Evolutionary conservation across 2,888 invertebrate genomes (phyloP), one percentile per base, ranked within the genome.

Genomic region (Dasysyrphus tricinctus): DNA sequence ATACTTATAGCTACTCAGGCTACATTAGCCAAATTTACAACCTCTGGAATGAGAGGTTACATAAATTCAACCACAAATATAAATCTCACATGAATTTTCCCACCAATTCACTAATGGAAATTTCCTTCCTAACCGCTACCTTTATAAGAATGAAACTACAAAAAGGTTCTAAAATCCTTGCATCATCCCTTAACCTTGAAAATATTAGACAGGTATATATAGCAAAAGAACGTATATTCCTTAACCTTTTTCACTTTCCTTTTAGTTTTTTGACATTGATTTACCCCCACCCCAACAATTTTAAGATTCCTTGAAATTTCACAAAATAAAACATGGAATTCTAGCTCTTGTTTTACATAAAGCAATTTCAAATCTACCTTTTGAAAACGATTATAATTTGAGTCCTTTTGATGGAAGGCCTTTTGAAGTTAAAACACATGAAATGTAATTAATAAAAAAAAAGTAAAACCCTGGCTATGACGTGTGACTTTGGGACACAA

Each of bases 91-190:
- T 19, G 19, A 16, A 37, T 59, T 59, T 59, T 16, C 7, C n/a
- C 37, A 19, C 16, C 57, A 37, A 59, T 37, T 59, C 37, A 19
- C 34, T 59, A 59, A 59, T 59, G 57, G 37, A 59, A 37, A 37
- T 59, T n/a, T n/a, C n/a, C 19, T 8, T 11, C 11, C 2, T 59
- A 11, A 1, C 1, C 32, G 0, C 7, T 19, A 59, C 11, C 12
- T 11, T 6, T 6, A n/a, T n/a, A 37, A 5, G n/a, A 32, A 57
- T 19, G 57, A 37, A 1, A 16, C 16, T 5, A 16, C 11, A 37
- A 34, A 37, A 5, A 19, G 19, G 19, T 32, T 19, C 16, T 12
- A 11, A 16, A 12, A 59, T 16, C 19, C 16, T 11, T 59, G 34
- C 5, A 32, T 32, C 11, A 37, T 19, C 0, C 37, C 16, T 7